phyloP scores from a whole-genome alignment of 2,797 vertebrate species.

The Lepus townsendii region DNA sequence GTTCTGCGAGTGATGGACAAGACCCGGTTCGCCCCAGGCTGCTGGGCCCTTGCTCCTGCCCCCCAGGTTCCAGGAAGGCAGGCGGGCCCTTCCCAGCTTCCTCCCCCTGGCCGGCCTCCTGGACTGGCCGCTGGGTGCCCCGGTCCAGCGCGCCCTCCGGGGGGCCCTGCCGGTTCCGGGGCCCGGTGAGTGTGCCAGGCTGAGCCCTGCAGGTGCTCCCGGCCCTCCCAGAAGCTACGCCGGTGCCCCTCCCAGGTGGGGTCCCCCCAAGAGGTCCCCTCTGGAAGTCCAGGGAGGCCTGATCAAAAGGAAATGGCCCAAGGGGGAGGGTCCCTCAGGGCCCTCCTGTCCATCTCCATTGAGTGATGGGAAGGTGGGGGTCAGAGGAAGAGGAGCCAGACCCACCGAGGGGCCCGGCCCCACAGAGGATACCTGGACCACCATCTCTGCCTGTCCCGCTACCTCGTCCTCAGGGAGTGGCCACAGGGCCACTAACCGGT shows the following conservation, averaged over 20 bases:
- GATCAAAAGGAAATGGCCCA: not conserved
- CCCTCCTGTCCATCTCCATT: not conserved
- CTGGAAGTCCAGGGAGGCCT: not conserved
- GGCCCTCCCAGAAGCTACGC: not conserved
- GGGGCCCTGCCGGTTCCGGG: not conserved
- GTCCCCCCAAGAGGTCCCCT: not conserved
- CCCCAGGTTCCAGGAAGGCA: not conserved
- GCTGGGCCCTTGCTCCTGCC: rapidly evolving
- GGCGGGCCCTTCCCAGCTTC: not conserved
- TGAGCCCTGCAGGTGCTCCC: not conserved
- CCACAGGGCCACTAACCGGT: not conserved
- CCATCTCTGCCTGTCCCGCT: not conserved
- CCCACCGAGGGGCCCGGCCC: not conserved
- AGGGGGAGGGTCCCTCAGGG: not conserved
- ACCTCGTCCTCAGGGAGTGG: not conserved
- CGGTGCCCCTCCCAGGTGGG: not conserved
- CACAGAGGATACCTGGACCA: not conserved
- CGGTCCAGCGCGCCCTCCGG: not conserved
- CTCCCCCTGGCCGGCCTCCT: not conserved
- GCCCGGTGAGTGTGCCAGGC: not conserved
- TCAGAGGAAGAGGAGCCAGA: not conserved
- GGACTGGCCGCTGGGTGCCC: not conserved
- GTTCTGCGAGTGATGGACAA: not conserved
- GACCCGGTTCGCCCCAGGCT: not conserved
- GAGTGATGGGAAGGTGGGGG: not conserved